Conservation (phyloP, 2,797 vertebrate genomes). For the Meda fulgida region DNA sequence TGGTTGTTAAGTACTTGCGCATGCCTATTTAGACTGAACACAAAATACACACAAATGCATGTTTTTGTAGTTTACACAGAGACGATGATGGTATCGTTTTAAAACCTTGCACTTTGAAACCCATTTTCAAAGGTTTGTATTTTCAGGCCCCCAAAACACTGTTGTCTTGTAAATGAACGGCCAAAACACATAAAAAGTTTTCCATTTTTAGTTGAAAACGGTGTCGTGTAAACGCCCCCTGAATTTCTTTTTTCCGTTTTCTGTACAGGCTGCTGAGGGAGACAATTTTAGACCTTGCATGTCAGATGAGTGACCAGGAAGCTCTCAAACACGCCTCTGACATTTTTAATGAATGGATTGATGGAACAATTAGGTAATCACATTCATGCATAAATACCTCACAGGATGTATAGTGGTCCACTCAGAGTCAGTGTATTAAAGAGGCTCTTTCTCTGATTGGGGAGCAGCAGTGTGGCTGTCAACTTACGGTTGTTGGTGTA, state of each 20-base stretch:
- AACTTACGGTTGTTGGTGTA: conserved; percentile 93
- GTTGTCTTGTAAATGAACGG: neutral
- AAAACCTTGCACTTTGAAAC: too few relatives aligned
- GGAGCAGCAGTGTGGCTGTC: conserved; percentile 76
- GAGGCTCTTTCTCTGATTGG: conserved; percentile 40
- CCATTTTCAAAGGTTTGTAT: neutral
- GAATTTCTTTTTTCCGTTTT: neutral
- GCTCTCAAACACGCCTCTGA: conserved; percentile 75
- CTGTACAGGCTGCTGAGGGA: conserved; percentile 85
- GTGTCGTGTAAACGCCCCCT: neutral
- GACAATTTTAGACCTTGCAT: conserved; percentile 84
- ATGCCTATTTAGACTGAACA: too few relatives aligned
- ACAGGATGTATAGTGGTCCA: neutral
- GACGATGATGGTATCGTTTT: too few relatives aligned
- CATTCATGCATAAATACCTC: neutral
- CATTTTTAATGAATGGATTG: conserved; percentile 82
- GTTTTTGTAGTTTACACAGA: neutral
- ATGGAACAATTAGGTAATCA: conserved; percentile 68
- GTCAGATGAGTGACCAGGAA: conserved; percentile 79
- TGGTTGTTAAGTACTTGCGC: too few relatives aligned
- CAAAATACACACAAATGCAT: neutral
- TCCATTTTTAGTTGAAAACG: neutral
- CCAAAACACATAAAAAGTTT: neutral
- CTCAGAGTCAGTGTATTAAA: conserved; percentile 6
- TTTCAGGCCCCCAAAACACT: neutral